Evolutionary conservation across 2,797 vertebrate genomes (phyloP).

Genomic region (Mormyrops attenuatus): DNA sequence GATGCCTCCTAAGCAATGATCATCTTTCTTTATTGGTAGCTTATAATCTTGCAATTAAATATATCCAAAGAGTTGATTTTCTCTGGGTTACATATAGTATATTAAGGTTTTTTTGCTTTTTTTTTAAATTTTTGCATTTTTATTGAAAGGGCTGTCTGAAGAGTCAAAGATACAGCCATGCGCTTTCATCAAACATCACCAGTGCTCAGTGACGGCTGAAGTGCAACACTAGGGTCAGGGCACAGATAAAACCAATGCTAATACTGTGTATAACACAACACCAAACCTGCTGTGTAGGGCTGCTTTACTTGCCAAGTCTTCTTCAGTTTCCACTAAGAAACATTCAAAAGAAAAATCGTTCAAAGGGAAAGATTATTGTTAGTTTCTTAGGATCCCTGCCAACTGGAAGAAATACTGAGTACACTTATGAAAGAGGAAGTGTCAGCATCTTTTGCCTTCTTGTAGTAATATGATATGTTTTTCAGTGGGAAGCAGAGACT

Average conservation of each 20-base stretch:
- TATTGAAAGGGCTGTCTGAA: background rate
- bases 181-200: constrained; percentile 5
- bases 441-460: constrained; percentile 13
- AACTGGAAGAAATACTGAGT: background rate
- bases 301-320: constrained; percentile 5
- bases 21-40: background rate
- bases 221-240: background rate
- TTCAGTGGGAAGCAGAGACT: constrained; percentile 2
- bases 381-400: constrained; percentile 11
- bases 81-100: background rate
- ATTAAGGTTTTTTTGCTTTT: background rate
- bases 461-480: background rate
- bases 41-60: background rate
- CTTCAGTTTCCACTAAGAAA: constrained; percentile 10
- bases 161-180: background rate
- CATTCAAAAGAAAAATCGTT: constrained; percentile 9
- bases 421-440: background rate
- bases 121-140: background rate
- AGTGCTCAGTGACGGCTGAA: background rate
- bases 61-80: background rate
- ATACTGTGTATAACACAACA: background rate
- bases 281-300: background rate
- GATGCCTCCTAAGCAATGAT: background rate
- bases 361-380: constrained; percentile 22
- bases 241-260: constrained; percentile 1